Base-by-base conservation (phyloP, 2,888 invertebrate genomes). In the Koerneria pararmatus region DNA sequence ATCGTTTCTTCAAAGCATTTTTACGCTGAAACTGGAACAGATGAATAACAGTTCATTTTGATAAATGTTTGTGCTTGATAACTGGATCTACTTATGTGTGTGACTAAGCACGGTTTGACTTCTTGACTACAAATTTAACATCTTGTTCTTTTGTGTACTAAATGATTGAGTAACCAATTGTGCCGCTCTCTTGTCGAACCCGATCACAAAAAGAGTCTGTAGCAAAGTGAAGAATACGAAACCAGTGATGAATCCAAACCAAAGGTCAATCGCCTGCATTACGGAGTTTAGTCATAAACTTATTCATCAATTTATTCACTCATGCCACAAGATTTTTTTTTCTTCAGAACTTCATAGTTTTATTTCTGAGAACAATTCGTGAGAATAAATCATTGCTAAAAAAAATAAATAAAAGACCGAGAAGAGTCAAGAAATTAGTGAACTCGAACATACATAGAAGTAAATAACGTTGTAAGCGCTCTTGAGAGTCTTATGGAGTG, bases 161-260 rank as follows among this genome's bases (percentile, higher is more conserved):
- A 62, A 49, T 56, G 63, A 60, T 60, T n/a, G n/a, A n/a, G n/a
- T n/a, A n/a, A 78, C 78, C 72, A 82, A 68, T 68, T 80, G 78
- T 63, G 73, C 78, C n/a, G 82, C 78, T 66, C 80, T 59, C 65
- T 80, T 83, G 56, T 83, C 82, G 58, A 82, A 81, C 41, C 82
- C 82, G 59, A 82, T 83, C 1, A 82, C 82, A 54, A 82, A 80
- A 1, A 82, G 72, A 2, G 82, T 82, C 59, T 82, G 82, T 8
- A 82, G 73, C 6, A 82, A 72, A 3, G 82, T 82, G 70, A 82
- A 78, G 69, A 82, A 82, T 1, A 82, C 82, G 66, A 82, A 82
- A n/a, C 79, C 80, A 5, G 82, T 82, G 61, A 82, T 79, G 67
- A 80, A 82, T 3, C 80, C 82, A 60, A 82, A 82, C 82, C 82